Evolutionary conservation across 2,888 invertebrate species (phyloP).

Genomic region (Pyralis farinalis): DNA sequence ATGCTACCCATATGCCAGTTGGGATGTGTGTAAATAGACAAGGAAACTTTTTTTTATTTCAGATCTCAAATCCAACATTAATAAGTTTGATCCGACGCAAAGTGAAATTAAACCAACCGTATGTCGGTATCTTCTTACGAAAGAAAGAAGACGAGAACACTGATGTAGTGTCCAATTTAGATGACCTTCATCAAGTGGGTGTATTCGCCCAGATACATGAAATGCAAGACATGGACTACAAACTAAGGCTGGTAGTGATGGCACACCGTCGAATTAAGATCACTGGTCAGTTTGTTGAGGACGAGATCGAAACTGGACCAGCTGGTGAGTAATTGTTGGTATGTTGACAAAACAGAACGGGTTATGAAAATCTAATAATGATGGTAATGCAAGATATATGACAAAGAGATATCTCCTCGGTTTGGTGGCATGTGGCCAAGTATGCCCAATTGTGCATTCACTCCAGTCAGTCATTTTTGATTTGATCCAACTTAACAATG

Average conservation of each 20-base stretch:
- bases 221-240: slow-evolving; percentile 96
- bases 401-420: too few species aligned
- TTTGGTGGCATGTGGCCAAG: too few species aligned
- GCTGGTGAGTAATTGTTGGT: slow-evolving; percentile 51
- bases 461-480: too few species aligned
- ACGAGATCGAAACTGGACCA: slow-evolving; percentile 81
- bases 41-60: too few species aligned
- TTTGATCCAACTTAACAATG: too few species aligned
- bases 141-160: slow-evolving; percentile 93
- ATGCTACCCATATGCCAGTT: too few species aligned
- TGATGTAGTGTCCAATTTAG: slow-evolving; percentile 90
- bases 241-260: slow-evolving; percentile 94
- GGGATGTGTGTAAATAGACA: too few species aligned
- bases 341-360: too few species aligned
- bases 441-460: too few species aligned
- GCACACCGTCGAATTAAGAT: slow-evolving; percentile 94
- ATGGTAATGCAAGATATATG: too few species aligned
- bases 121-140: slow-evolving; percentile 97
- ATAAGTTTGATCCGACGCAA: slow-evolving; percentile 95
- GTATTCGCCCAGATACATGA: slow-evolving; percentile 99
- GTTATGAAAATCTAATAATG: too few species aligned
- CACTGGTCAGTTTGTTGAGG: slow-evolving; percentile 89
- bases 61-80: slow-evolving; percentile 92
- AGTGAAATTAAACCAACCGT: slow-evolving; percentile 97
- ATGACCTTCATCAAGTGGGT: slow-evolving; percentile 94